These are phyloP conservation scores for Adineta ricciae DNA, from an alignment of 2,888 invertebrate species.

Conservation along the genomic window DNA sequence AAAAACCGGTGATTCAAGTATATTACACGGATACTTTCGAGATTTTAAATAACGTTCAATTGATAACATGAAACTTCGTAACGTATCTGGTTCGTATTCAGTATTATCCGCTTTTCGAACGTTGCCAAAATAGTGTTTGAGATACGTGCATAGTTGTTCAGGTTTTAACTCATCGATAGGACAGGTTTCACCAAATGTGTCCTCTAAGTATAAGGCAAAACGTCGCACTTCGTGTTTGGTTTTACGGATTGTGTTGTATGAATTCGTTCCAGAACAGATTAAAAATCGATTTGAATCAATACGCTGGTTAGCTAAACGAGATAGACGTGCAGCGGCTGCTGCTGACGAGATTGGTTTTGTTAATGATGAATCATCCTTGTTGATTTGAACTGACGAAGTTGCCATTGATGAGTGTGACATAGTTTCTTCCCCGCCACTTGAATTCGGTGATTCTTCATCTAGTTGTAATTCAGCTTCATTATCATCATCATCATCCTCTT, in stretches of 20 bases:
- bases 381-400: not conserved
- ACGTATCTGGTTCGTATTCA: conserved; percentile 17
- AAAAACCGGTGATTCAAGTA: conserved; percentile 4
- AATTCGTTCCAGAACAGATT: conserved; percentile 22
- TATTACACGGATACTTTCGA: conserved; percentile 8
- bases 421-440: not conserved
- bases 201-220: conserved; percentile 10
- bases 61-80: conserved; percentile 22
- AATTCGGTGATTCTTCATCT: not conserved
- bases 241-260: conserved; percentile 17
- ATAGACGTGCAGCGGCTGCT: conserved; percentile 15
- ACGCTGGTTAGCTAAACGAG: conserved; percentile 17
- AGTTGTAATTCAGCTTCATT: not conserved
- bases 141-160: not conserved
- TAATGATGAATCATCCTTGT: not conserved
- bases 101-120: conserved; percentile 13
- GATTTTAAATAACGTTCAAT: conserved; percentile 21
- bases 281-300: not conserved
- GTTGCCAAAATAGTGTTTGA: conserved; percentile 16
- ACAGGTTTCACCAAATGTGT: not conserved
- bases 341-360: conserved; percentile 10
- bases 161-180: conserved; percentile 15
- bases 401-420: not conserved
- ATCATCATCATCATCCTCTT: not conserved
- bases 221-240: conserved; percentile 19